Base-by-base conservation (phyloP, 2,113 vertebrate genomes). In the Plectropomus leopardus region DNA sequence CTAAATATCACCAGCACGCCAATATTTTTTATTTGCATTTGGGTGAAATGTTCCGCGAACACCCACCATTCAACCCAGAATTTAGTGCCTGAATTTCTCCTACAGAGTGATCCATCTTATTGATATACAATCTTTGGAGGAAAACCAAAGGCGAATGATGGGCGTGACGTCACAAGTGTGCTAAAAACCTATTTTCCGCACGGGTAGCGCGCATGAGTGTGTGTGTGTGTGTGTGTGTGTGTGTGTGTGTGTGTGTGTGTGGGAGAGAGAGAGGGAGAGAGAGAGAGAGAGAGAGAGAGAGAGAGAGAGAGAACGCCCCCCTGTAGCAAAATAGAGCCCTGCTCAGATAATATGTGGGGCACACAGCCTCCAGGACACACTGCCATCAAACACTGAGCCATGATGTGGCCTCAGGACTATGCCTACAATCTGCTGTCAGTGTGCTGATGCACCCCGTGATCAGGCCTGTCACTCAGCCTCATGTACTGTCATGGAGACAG, bases 131-230 rank as follows among this genome's bases (percentile, higher is more conserved):
- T 21, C 80, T 74, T 53, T 0, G 8, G 16, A 10, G 21, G 26
- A 50, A 64, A 71, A 51, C 36, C 58, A 11, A 70, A 73, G 51
- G 30, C 0, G 23, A 78, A 42, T 1, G 21, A 75, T 67, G 72
- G 34, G 4, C 2, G 34, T 83, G 63, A 79, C 24, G 50, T 84
- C 83, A 88, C 0, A 66, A 4, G 36, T 88, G 90, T 28, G 70
- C 88, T 80, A 84, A 84, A 90, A 90, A 92, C 90, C 90, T 71
- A 89, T 70, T 92, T 92, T 85, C 80, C 3, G 23, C 75, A 58
- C 17, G 40, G 23, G 36, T n/a, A 24, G 54, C 3, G 21, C 30
- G 57, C 66, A 21, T 64, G 53, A 40, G 58, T 47, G 61, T 28
- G 53, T 58, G 53, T 28, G 55, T 57, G 53, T 58, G 53, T 30